Conservation (phyloP, 1,140 invertebrate genomes). For the Copidosoma floridanum region DNA sequence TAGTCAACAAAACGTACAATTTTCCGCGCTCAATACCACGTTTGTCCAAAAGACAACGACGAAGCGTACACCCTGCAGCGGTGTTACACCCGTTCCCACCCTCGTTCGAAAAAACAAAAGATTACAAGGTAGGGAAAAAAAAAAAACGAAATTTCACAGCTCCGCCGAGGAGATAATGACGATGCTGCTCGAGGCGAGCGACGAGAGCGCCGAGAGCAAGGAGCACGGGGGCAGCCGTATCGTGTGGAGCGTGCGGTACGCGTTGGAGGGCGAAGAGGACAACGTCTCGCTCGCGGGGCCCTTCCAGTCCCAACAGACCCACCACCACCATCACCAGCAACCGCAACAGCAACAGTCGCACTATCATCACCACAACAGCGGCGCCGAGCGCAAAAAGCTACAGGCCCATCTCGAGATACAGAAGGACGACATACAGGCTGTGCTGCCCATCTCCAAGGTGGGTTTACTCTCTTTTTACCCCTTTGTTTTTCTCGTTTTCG, state of each 20-base stretch:
- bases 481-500: too few relatives aligned
- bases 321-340: slow-evolving; percentile 49
- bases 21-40: too few relatives aligned
- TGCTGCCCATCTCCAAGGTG: slow-evolving; percentile 92
- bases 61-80: too few relatives aligned
- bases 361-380: slow-evolving; percentile 51
- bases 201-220: slow-evolving; percentile 71
- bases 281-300: slow-evolving; percentile 51
- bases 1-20: too few relatives aligned
- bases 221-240: slow-evolving; percentile 80
- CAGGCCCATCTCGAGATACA: slow-evolving; percentile 83
- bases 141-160: slow-evolving; percentile 44
- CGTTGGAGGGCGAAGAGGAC: slow-evolving; percentile 63
- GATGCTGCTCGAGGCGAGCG: slow-evolving; percentile 86
- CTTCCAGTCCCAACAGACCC: slow-evolving; percentile 49
- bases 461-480: slow-evolving; percentile 3
- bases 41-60: too few relatives aligned
- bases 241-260: slow-evolving; percentile 76
- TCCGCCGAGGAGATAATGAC: slow-evolving; percentile 80
- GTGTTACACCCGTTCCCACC: too few relatives aligned
- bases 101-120: too few relatives aligned
- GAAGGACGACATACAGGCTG: slow-evolving; percentile 91
- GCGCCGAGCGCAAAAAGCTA: slow-evolving; percentile 68
- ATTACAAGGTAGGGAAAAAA: too few relatives aligned
- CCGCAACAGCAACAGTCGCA: slow-evolving; percentile 49